Base-by-base conservation (phyloP, 2,113 vertebrate genomes). In the Himantopus leucocephalus region DNA sequence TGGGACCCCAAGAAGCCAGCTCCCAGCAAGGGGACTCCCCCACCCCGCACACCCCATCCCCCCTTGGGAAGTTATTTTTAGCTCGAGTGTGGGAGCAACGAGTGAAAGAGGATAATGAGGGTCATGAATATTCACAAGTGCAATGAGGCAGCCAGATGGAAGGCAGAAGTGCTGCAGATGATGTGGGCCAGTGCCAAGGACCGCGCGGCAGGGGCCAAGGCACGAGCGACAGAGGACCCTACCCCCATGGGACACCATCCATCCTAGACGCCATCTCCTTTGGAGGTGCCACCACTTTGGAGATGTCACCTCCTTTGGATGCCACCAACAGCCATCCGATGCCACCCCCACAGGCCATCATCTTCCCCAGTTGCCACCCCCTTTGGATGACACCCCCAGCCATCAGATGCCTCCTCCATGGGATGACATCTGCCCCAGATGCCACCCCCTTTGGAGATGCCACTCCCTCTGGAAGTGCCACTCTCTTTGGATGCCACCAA, bases 121-220 rank as follows among this genome's bases (percentile, higher is more conserved):
- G 91, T 94, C 89, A 97, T 95, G 96, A 97, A 97, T 97, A 97
- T 97, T 98, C 97, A 96, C 87, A 75, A 74, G 87, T 81, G 93
- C 94, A 79, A 85, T 86, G 96, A 96, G 88, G 89, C 96, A 88
- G 75, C 85, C 97, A 96, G 95, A 94, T 71, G 94, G 97, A 81
- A 97, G 96, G 90, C 97, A 97, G 97, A 96, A 97, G 96, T 97
- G 96, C 94, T 97, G 97, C 97, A 98, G 97, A 97, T 97, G 97
- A 96, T 95, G 89, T 97, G 97, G 94, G 96, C 71, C 22, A 2
- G 67, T 91, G 96, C 95, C 97, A 97, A 90, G 58, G 79, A 95
- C 85, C 88, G 89, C 8, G 27, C 5, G 2, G 92, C 88, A 96
- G 78, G 58, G 67, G 43, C 92, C 82, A 82, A 75, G 70, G 72